Percentiles rank a stretch among this genome's conserved stretches.
These are phyloP conservation scores for Protosalanx chinensis DNA, from an alignment of 2,797 vertebrate species.

Conservation along the genomic window DNA sequence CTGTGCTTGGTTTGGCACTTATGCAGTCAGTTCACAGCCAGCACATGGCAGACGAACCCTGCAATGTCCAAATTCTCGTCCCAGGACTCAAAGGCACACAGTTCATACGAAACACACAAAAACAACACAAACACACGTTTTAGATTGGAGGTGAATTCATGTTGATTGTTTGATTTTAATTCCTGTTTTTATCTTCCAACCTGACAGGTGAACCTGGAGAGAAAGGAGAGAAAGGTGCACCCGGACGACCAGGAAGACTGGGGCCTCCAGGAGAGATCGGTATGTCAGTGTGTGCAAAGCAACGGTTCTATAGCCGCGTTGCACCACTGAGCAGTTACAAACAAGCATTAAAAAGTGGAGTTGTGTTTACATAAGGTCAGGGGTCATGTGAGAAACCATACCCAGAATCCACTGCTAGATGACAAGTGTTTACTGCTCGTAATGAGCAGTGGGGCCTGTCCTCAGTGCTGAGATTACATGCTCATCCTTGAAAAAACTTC, in stretches of 20 bases:
- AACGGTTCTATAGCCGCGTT: slow-evolving; percentile 24
- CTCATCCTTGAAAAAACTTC: not conserved
- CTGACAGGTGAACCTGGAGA: slow-evolving; percentile 86
- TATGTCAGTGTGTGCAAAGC: slow-evolving; percentile 48
- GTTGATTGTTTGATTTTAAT: not conserved
- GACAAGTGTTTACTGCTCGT: slow-evolving; percentile 64
- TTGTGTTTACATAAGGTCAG: slow-evolving; percentile 65
- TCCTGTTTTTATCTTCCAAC: not conserved
- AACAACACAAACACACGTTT: not conserved
- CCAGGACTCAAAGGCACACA: slow-evolving; percentile 93
- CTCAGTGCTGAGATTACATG: slow-evolving; percentile 2
- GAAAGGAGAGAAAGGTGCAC: slow-evolving; percentile 90
- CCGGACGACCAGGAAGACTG: slow-evolving; percentile 90
- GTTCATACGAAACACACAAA: not conserved
- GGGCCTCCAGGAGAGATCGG: slow-evolving; percentile 90
- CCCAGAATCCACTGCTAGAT: slow-evolving; percentile 45
- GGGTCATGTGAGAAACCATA: slow-evolving; percentile 49
- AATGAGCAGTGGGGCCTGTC: slow-evolving; percentile 53
- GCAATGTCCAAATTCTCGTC: slow-evolving; percentile 94
- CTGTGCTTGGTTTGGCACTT: slow-evolving; percentile 76
- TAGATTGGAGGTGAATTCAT: not conserved
- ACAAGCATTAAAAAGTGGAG: slow-evolving; percentile 18
- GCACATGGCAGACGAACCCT: slow-evolving; percentile 85
- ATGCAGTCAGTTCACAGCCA: slow-evolving; percentile 76
- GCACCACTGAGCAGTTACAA: slow-evolving; percentile 56